A percentile compares a stretch with the other conserved stretches of the same genome.
phyloP scores from a whole-genome alignment of 2,797 vertebrate genomes.

The Podargus strigoides region DNA sequence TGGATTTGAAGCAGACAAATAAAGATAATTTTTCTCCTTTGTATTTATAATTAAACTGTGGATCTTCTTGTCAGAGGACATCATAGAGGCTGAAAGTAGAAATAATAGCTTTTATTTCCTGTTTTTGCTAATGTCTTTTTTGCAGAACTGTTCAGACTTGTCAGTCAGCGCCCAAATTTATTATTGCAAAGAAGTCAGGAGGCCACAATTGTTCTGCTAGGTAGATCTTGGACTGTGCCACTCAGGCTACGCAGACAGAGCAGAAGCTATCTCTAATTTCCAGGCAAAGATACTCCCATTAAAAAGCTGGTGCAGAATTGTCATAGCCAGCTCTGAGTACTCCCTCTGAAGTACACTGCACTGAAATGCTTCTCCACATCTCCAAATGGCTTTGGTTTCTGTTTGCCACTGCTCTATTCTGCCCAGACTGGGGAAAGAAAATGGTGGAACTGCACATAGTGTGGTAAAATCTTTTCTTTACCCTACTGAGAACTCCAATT shows the following conservation, averaged over 20 bases:
- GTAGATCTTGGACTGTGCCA: not conserved
- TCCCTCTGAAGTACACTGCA: not conserved
- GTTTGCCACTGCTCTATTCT: not conserved
- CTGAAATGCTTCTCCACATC: not conserved
- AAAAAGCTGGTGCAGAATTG: not conserved
- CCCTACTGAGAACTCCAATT: not conserved
- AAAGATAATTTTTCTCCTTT: slow-evolving; percentile 22
- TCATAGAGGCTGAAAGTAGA: not conserved
- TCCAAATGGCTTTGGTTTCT: not conserved
- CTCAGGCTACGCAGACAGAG: not conserved
- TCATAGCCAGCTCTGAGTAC: not conserved
- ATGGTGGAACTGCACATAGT: not conserved
- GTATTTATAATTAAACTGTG: slow-evolving; percentile 45
- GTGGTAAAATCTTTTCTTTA: not conserved
- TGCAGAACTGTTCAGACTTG: not conserved
- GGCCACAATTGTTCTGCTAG: not conserved
- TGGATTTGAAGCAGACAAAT: slow-evolving; percentile 10
- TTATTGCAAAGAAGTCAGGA: not conserved
- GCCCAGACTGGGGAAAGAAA: not conserved
- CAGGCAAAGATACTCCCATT: not conserved
- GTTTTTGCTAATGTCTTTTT: not conserved
- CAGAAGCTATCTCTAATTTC: not conserved
- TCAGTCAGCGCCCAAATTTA: not conserved
- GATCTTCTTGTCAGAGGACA: slow-evolving; percentile 19
- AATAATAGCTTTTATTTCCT: slow-evolving; percentile 9